Base-by-base conservation (phyloP, 2,888 invertebrate species). In the Epirrhoe alternata region DNA sequence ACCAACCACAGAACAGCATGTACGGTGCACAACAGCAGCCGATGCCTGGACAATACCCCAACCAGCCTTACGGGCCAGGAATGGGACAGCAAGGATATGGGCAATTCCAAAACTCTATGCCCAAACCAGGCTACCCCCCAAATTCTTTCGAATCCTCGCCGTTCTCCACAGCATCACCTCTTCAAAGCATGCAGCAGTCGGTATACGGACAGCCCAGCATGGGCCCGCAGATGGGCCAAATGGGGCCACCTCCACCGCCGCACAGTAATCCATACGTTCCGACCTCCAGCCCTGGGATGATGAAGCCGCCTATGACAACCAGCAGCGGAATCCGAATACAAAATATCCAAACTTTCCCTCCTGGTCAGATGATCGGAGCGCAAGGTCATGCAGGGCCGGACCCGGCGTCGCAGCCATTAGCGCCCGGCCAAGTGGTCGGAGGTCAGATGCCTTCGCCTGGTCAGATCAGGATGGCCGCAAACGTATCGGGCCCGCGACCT, bases 101-200 rank as follows among this genome's bases (percentile, higher is more conserved):
- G 0, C 92, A 91, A 68, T 88, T 78, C 66, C 87, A 81, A 63
- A 70, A 81, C 60, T 79, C 88, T 24, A 83, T 89, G 85, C 77
- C 86, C 8, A 88, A 89, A 76, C 56, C 89, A 54, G 77, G 82
- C 50, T 93, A 89, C 72, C 85, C 89, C 14, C 86, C 81, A n/a
- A 85, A 78, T 69, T 83, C 86, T 0, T 84, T 83, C 47, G 78
- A 84, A 1, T 80, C 85, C 3, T 79, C 86, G 1, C 82, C 86
- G 5, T 92, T 88, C 71, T 87, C 92, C 6, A 72, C 79, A 14
- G 75, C 84, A 7, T 89, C 90, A 1, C 92, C 92, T 1, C 82
- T 93, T 35, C 93, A 93, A 75, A 84, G 87, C 57, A 92, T 93
- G 92, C 92, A 93, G 68, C 92, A 92, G 66, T 79, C 89, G 1